phyloP scores from a whole-genome alignment of 2,113 vertebrate species.

The Coryphaenoides rupestris region DNA sequence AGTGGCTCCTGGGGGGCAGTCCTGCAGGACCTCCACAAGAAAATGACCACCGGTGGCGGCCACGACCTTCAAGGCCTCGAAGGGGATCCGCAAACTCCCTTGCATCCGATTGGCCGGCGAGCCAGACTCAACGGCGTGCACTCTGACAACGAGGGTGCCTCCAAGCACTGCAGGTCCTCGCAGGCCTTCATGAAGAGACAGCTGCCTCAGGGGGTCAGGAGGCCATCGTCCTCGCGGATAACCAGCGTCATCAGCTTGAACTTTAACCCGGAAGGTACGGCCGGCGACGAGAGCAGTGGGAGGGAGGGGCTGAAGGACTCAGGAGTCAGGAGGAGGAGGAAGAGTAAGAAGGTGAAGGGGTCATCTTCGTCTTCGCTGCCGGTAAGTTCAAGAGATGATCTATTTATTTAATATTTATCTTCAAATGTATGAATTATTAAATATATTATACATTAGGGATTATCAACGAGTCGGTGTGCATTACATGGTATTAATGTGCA shows the following conservation, averaged over 20 bases:
- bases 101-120: neutral
- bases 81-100: neutral
- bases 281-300: conserved; percentile 25
- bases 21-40: conserved; percentile 59
- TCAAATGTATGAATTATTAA: too few species aligned
- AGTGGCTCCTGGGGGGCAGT: conserved; percentile 52
- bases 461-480: too few species aligned
- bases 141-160: neutral
- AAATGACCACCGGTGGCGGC: conserved; percentile 33
- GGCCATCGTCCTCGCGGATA: conserved; percentile 36
- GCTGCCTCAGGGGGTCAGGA: conserved; percentile 44
- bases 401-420: neutral
- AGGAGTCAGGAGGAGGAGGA: conserved; percentile 46
- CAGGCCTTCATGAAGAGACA: conserved; percentile 51
- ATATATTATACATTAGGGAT: too few species aligned
- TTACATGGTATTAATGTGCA: too few species aligned
- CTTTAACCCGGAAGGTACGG: conserved; percentile 46
- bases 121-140: neutral
- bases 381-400: conserved; percentile 38
- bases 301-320: conserved; percentile 23
- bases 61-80: conserved; percentile 8
- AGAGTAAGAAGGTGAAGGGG: conserved; percentile 35
- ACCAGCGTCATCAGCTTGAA: conserved; percentile 57
- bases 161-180: conserved; percentile 39
- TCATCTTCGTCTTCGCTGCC: conserved; percentile 11